A percentile compares a stretch with the other conserved stretches of the same genome.
phyloP scores from a whole-genome alignment of 2,113 vertebrate genomes.

The Pithys albifrons region DNA sequence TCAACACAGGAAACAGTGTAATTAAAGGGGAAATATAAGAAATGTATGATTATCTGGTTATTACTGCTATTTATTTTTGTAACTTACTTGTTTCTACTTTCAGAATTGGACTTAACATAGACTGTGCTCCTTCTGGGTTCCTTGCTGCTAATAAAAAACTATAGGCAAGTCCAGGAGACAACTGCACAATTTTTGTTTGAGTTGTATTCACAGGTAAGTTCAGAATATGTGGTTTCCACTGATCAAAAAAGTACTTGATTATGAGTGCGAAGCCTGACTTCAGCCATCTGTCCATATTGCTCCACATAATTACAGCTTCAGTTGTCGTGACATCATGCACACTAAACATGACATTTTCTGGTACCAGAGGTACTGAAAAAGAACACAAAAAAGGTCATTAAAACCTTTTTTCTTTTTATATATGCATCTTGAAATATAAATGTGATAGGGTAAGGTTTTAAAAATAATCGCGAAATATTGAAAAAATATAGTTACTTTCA shows the following conservation, averaged over 20 bases:
- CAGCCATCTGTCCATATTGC: constrained; percentile 57
- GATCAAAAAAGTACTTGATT: constrained; percentile 78
- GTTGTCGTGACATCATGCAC: constrained; percentile 78
- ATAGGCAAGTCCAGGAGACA: constrained; percentile 81
- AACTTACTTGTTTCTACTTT: constrained; percentile 83
- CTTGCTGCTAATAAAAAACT: constrained; percentile 78
- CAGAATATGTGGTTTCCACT: constrained; percentile 43
- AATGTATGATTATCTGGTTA: neutral
- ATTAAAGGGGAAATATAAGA: neutral
- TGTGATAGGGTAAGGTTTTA: neutral
- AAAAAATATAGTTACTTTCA: constrained; percentile 78
- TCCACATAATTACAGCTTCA: constrained; percentile 80
- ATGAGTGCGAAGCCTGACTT: constrained; percentile 63
- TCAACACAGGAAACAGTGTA: neutral
- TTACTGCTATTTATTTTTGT: neutral
- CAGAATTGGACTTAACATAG: constrained; percentile 76
- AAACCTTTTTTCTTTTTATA: neutral
- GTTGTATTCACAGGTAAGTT: constrained; percentile 60
- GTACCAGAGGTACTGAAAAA: constrained; percentile 68
- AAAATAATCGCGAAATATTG: neutral
- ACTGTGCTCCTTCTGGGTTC: constrained; percentile 69
- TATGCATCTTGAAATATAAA: neutral
- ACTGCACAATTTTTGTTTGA: constrained; percentile 65
- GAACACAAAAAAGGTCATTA: neutral
- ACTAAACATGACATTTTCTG: constrained; percentile 59